A percentile compares a stretch with the other conserved stretches of the same genome.
Evolutionary conservation across 1,140 invertebrate species (phyloP).

Genomic region (Hypsibius dujardini): DNA sequence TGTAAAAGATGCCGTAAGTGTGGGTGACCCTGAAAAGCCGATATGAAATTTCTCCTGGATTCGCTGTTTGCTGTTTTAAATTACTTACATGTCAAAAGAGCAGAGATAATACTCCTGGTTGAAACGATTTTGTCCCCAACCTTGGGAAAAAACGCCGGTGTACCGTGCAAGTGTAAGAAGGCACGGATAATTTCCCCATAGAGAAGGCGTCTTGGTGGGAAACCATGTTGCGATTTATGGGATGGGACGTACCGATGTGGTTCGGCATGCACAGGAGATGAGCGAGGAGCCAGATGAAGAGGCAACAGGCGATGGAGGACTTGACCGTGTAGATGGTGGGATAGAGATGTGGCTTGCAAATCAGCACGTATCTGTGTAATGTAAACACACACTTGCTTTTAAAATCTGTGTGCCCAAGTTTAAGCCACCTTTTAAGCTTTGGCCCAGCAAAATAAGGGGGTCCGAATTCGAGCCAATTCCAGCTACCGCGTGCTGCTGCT

Average conservation of each 20-base stretch:
- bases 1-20: not conserved
- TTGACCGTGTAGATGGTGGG: not conserved
- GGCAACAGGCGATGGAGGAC: not conserved
- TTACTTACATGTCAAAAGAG: not conserved
- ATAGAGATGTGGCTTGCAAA: constrained; percentile 5
- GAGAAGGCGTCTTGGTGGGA: not conserved
- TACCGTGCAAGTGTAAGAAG: too few relatives aligned
- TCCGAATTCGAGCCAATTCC: too few relatives aligned
- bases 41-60: not conserved
- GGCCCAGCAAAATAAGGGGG: too few relatives aligned
- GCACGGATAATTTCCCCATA: too few relatives aligned
- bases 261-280: not conserved
- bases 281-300: not conserved
- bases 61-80: not conserved
- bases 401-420: too few relatives aligned
- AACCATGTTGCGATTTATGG: not conserved
- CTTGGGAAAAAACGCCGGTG: not conserved
- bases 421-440: too few relatives aligned
- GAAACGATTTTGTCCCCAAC: not conserved
- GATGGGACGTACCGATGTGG: not conserved
- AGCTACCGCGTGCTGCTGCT: too few relatives aligned
- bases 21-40: not conserved
- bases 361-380: not conserved
- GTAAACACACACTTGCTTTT: too few relatives aligned
- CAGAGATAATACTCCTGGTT: not conserved